Conservation (phyloP, 1,140 invertebrate species). For the Doryteuthis pealeii region DNA sequence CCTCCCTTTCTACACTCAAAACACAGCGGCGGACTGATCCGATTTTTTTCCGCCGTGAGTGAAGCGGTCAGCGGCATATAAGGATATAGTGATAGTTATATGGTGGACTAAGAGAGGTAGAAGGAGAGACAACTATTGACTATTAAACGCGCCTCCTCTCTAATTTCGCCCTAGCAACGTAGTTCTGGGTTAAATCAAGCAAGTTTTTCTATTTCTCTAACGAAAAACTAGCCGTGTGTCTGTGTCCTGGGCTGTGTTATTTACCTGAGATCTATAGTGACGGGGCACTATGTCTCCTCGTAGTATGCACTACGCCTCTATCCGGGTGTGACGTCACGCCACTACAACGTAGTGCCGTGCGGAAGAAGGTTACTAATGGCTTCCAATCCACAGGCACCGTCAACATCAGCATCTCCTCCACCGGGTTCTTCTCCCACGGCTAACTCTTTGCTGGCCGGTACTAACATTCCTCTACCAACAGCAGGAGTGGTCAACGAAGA, state of each 20-base stretch:
- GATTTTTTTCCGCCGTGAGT: slow-evolving; percentile 2
- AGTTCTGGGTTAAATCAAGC: no score
- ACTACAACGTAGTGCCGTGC: slow-evolving; percentile 4
- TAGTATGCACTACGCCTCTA: neutral
- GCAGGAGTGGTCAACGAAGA: neutral
- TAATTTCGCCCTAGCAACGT: no score
- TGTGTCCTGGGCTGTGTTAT: neutral
- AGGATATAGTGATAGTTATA: neutral
- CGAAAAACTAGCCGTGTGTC: neutral
- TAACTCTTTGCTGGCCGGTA: neutral
- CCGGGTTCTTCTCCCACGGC: neutral
- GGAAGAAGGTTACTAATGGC: slow-evolving; percentile 9
- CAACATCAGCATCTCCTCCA: neutral
- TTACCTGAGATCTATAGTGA: slow-evolving; percentile 2
- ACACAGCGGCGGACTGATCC: neutral
- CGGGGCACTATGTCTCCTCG: slow-evolving; percentile 7
- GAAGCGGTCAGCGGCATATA: slow-evolving; percentile 6
- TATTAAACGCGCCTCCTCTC: neutral
- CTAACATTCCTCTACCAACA: neutral
- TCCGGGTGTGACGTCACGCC: neutral
- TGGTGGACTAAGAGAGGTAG: neutral
- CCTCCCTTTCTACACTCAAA: no score
- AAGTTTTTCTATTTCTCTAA: neutral
- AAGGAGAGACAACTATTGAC: neutral
- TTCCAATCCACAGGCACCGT: neutral